Evolutionary conservation across 2,888 invertebrate species (phyloP).

Genomic region (Apamea anceps): DNA sequence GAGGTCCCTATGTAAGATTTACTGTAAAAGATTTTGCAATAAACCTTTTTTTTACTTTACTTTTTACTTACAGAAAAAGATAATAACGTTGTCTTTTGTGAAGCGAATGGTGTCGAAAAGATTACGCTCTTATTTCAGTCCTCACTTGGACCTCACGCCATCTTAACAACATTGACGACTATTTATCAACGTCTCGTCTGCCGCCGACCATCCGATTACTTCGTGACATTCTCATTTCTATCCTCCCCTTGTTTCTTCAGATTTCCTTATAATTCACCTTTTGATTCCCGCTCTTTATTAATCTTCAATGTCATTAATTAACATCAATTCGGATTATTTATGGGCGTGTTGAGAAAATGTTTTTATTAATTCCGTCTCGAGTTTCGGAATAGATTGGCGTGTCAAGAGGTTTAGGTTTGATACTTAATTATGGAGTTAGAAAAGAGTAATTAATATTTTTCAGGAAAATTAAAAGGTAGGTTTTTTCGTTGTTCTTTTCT

Average conservation of each 20-base stretch:
- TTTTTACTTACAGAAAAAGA: too few species aligned
- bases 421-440: constrained; percentile 17
- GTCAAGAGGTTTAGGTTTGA: constrained; percentile 24
- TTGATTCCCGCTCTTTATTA: constrained; percentile 83
- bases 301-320: constrained; percentile 86
- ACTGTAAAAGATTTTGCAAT: too few species aligned
- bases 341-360: constrained; percentile 56
- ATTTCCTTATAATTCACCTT: constrained; percentile 88
- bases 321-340: constrained; percentile 78
- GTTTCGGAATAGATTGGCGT: constrained; percentile 39
- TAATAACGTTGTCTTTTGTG: too few species aligned
- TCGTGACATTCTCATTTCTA: constrained; percentile 87
- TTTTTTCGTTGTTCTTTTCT: neutral
- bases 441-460: neutral
- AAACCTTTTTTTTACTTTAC: too few species aligned
- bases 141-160: constrained; percentile 49
- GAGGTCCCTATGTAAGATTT: too few species aligned
- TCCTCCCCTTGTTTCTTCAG: constrained; percentile 75
- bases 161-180: constrained; percentile 73
- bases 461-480: neutral
- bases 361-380: constrained; percentile 47
- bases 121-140: constrained; percentile 1
- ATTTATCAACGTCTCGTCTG: constrained; percentile 86
- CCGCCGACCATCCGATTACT: constrained; percentile 86
- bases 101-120: too few species aligned